Percentiles rank a stretch among this genome's conserved stretches.
Evolutionary conservation across 2,797 vertebrate species (phyloP).

Genomic region (Sebastes cheni): DNA sequence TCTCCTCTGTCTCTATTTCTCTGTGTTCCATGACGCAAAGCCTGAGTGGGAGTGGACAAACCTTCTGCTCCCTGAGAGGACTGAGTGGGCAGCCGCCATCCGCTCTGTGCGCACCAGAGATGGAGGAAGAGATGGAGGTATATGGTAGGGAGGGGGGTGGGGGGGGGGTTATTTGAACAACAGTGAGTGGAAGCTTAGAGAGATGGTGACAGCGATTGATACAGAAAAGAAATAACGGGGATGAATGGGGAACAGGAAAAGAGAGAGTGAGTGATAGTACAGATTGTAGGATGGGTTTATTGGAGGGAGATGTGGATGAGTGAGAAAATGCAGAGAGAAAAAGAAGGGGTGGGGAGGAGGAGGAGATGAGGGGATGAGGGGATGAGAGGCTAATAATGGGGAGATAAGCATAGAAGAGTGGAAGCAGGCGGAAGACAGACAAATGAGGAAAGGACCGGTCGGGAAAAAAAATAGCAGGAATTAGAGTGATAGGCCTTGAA

Average conservation of each 20-base stretch:
- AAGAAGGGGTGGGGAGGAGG: neutral
- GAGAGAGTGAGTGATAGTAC: conserved; percentile 13
- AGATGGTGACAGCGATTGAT: conserved; percentile 36
- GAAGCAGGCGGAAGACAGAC: conserved; percentile 18
- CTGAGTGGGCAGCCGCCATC: conserved; percentile 81
- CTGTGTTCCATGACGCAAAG: conserved; percentile 85
- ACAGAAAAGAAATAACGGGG: conserved; percentile 38
- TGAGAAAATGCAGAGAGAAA: conserved; percentile 23
- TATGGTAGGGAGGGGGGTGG: neutral
- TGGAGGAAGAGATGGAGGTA: conserved; percentile 64
- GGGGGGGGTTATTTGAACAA: conserved; percentile 21
- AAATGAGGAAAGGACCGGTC: neutral
- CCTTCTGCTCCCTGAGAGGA: conserved; percentile 84
- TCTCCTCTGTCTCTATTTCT: conserved; percentile 70
- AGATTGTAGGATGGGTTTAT: conserved; percentile 15
- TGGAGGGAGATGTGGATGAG: conserved; percentile 5
- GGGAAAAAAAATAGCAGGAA: conserved; percentile 13
- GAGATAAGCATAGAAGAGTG: conserved; percentile 32
- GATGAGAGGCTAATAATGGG: conserved; percentile 35
- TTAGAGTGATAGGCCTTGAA: conserved; percentile 6
- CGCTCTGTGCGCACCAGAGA: conserved; percentile 70
- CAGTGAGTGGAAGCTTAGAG: conserved; percentile 29
- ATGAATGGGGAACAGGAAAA: conserved; percentile 34
- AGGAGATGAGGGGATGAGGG: conserved; percentile 18
- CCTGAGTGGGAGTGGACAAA: conserved; percentile 84